Evolutionary conservation across 2,888 invertebrate genomes (phyloP).

Genomic region (Syritta pipiens): DNA sequence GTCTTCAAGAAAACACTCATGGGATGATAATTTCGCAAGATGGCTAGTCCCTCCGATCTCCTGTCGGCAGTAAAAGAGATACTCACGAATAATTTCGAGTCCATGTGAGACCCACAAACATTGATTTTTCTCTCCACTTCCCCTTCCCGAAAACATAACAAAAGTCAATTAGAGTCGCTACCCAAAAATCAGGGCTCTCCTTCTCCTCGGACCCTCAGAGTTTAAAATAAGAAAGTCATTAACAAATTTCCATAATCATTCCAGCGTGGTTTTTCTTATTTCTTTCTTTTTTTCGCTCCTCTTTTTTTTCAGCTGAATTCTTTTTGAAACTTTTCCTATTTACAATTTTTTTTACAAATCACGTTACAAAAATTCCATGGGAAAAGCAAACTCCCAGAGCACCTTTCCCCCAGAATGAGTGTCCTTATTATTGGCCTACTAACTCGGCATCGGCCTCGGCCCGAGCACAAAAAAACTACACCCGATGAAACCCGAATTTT

Average conservation of each 20-base stretch:
- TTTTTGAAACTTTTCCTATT: conserved; percentile 23
- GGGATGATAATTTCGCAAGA: no score
- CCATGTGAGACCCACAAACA: no score
- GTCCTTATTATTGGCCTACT: conserved; percentile 27
- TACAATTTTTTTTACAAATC: conserved; percentile 25
- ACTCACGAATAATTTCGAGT: no score
- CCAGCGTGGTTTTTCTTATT: no score
- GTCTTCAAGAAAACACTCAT: no score
- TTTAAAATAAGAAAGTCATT: conserved; percentile 1
- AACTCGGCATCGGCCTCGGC: not conserved
- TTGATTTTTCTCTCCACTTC: no score
- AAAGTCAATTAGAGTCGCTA: conserved; percentile 2
- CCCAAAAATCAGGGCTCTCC: not conserved
- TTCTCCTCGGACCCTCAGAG: not conserved
- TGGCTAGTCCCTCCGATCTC: no score
- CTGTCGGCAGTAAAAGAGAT: no score
- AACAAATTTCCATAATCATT: conserved; percentile 21
- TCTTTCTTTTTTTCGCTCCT: no score
- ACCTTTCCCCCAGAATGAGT: conserved; percentile 4
- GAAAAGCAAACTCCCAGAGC: not conserved
- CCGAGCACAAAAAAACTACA: conserved; percentile 4
- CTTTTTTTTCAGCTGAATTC: conserved; percentile 5
- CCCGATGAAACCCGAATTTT: conserved; percentile 2
- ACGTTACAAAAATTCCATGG: not conserved
- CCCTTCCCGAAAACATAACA: no score